Conservation (phyloP, 37 sponge, comb jelly and placozoan species). For the Halisarca cf. caerulea region DNA sequence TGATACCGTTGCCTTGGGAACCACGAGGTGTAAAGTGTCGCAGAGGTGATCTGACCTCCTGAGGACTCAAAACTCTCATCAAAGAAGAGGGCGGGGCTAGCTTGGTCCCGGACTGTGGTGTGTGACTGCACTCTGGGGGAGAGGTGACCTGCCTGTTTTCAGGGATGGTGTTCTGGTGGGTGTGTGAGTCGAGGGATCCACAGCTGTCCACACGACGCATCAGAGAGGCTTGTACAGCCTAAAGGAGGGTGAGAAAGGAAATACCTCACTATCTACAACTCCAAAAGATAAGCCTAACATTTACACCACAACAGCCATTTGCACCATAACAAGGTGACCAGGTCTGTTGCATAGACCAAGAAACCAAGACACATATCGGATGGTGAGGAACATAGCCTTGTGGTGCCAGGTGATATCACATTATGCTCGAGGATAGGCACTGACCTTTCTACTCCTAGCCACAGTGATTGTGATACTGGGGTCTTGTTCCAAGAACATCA, state of each 20-base stretch:
- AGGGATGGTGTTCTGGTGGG: background rate
- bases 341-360: too few relatives aligned
- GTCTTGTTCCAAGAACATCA: constrained; percentile 82
- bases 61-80: constrained; percentile 6
- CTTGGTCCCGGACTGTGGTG: background rate
- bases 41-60: constrained; percentile 4
- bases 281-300: too few relatives aligned
- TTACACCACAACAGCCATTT: too few relatives aligned
- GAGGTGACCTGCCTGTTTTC: background rate
- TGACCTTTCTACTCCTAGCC: constrained; percentile 66
- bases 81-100: constrained; percentile 12
- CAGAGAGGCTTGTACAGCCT: background rate
- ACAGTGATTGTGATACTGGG: constrained; percentile 80
- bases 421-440: background rate
- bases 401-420: background rate
- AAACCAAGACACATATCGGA: too few relatives aligned
- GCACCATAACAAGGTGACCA: too few relatives aligned
- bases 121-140: constrained; percentile 12
- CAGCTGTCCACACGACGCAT: constrained; percentile 74
- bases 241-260: background rate
- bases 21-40: background rate
- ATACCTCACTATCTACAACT: background rate
- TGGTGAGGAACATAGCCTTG: too few relatives aligned
- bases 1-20: background rate
- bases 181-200: constrained; percentile 75